Evolutionary conservation across 1,140 invertebrate genomes (phyloP), one percentile per base, ranked within the genome.

Genomic region (Liolophura sinensis): DNA sequence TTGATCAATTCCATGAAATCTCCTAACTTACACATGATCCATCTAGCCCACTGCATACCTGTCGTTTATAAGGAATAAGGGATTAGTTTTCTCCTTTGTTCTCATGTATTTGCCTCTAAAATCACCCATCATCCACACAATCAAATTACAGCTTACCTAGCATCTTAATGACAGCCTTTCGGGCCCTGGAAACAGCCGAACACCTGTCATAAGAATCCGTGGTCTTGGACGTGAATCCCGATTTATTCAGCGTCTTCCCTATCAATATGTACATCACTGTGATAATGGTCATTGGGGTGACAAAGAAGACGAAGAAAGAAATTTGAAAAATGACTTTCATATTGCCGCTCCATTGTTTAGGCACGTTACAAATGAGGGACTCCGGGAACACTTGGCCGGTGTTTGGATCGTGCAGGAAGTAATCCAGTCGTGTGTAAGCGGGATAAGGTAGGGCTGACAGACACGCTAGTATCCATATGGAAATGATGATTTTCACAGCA

Each of bases 391-490:
- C 31, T 40, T 40, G 78, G 0, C 57, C 47, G 3, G 31, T 40
- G 31, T 40, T 40, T 0, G 71, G 72, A 58, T 78, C 66, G 46
- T 65, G 47, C 11, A 80, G 65, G 65, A 77, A 78, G 52, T 78
- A 75, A 61, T 74, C 80, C 7, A 75, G 61, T 24, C 79, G 65
- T 0, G 79, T 80, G 74, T 82, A 73, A 47, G 80, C 67, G 0
- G 80, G 76, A 69, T 82, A 84, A 0, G 95, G 95, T 54, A 95
- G 85, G 3, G 95, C 95, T 15, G 91, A 88, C 49, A 90, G 85
- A 18, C 93, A 86, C 1, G 92, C 90, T 0, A 93, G 75, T 0
- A 91, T 75, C 95, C 95, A 97, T 15, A 94, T 86, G 15, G 86
- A 85, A 1, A 89, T 84, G 55, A 97, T 94, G 57, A 95, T 92